A percentile compares a stretch with the other conserved stretches of the same genome.
Conservation (phyloP, 2,888 invertebrate genomes). For the Galerucella pusilla region DNA sequence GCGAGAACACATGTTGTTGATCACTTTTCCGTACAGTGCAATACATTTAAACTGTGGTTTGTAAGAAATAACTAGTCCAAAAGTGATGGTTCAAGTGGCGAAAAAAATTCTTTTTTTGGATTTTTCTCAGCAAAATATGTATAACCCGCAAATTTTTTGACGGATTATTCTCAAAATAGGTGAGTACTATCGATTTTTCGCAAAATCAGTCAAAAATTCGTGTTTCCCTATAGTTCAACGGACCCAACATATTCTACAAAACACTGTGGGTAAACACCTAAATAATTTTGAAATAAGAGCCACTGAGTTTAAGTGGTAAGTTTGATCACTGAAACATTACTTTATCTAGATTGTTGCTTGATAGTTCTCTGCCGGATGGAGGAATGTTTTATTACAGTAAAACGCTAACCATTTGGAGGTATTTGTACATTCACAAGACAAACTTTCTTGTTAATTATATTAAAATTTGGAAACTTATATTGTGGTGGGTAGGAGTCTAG, state of each 20-base stretch:
- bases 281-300: background rate
- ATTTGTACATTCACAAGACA: background rate
- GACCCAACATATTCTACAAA: background rate
- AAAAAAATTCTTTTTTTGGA: no score
- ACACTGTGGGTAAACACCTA: background rate
- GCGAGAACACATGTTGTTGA: no score
- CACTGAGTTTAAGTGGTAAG: slow-evolving; percentile 26
- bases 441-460: slow-evolving; percentile 2
- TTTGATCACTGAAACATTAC: slow-evolving; percentile 27
- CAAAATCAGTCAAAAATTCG: no score
- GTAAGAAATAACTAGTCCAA: no score
- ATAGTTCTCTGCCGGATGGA: slow-evolving; percentile 23
- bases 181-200: no score
- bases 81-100: no score
- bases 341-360: slow-evolving; percentile 11
- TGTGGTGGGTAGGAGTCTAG: background rate
- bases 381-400: slow-evolving; percentile 22
- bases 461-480: slow-evolving; percentile 1
- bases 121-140: no score
- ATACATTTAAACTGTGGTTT: no score
- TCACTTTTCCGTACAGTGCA: no score
- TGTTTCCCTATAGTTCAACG: no score
- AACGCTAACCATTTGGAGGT: background rate
- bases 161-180: no score
- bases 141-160: no score